phyloP scores from a whole-genome alignment of 2,113 vertebrate species.

The Pandion haliaetus region DNA sequence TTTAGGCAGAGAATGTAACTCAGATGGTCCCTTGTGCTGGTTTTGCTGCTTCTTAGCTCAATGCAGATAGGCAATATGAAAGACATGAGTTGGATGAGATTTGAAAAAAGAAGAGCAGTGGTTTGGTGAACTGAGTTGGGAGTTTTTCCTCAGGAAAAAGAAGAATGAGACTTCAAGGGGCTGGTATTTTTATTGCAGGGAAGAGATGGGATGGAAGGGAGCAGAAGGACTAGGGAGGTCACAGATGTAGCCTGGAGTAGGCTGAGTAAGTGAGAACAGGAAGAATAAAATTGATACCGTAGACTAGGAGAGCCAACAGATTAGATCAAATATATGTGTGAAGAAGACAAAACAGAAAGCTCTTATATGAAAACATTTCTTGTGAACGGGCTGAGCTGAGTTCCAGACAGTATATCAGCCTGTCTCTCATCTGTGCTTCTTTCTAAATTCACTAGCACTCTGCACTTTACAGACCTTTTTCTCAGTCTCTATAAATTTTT shows the following conservation, averaged over 20 bases:
- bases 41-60: neutral
- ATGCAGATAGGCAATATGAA: neutral
- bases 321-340: slow-evolving; percentile 23
- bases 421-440: neutral
- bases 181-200: neutral
- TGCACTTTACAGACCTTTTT: slow-evolving; percentile 5
- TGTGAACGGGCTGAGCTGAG: neutral
- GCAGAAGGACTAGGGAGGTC: neutral
- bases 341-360: slow-evolving; percentile 43
- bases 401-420: neutral
- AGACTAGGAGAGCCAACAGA: neutral
- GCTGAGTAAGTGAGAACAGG: neutral
- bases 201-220: neutral
- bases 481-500: neutral
- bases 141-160: neutral
- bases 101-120: neutral
- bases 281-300: slow-evolving; percentile 11
- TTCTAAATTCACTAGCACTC: slow-evolving; percentile 3
- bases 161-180: neutral
- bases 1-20: neutral
- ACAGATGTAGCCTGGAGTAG: neutral
- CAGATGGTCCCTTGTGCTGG: neutral
- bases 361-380: neutral
- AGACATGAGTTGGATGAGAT: neutral
- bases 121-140: neutral